Percentiles rank a stretch among this genome's conserved stretches.
Conservation (phyloP, 2,113 vertebrate genomes). For the Pteropus alecto region DNA sequence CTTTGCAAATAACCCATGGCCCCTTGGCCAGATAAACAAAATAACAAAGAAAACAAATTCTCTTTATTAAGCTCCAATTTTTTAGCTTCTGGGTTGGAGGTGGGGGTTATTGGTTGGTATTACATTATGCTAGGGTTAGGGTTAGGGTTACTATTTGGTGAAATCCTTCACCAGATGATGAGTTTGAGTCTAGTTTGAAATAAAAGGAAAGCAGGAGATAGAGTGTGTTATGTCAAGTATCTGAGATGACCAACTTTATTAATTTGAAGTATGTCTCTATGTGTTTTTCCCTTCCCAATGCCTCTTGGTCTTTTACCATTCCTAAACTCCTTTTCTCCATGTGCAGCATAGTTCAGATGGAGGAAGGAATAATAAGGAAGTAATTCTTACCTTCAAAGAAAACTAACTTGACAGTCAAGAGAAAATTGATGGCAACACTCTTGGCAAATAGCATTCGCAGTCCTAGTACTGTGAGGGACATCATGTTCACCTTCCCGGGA, state of each 20-base stretch:
- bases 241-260: background rate
- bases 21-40: background rate
- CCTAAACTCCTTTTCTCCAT: background rate
- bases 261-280: background rate
- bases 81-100: background rate
- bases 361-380: background rate
- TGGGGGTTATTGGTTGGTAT: background rate
- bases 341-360: background rate
- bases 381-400: slow-evolving; percentile 80
- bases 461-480: slow-evolving; percentile 82
- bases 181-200: background rate
- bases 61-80: background rate
- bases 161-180: too few relatives aligned
- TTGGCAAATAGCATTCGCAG: slow-evolving; percentile 89
- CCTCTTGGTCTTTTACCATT: background rate
- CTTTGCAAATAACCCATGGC: background rate
- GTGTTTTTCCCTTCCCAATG: background rate
- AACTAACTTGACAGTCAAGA: slow-evolving; percentile 85
- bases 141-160: too few relatives aligned
- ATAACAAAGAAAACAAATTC: background rate
- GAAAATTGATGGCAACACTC: slow-evolving; percentile 86
- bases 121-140: background rate
- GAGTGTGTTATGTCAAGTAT: background rate
- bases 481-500: slow-evolving; percentile 77
- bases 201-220: background rate